phyloP scores from a whole-genome alignment of 2,797 vertebrate genomes.

The Galago senegalensis region DNA sequence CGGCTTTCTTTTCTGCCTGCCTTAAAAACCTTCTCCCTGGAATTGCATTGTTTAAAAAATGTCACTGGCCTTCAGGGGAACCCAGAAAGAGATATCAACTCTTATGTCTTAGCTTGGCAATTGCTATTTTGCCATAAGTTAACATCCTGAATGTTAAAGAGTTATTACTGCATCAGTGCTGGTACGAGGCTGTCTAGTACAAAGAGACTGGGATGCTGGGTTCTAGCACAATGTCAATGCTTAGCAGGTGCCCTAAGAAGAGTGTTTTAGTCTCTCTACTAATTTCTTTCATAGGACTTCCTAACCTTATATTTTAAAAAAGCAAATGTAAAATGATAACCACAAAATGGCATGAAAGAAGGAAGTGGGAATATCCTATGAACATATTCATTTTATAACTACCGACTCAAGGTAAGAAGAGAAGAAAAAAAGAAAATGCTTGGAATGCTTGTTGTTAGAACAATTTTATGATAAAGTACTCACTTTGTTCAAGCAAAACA shows the following conservation, averaged over 20 bases:
- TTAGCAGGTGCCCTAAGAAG: neutral
- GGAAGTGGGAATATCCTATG: neutral
- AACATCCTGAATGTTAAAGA: slow-evolving; percentile 13
- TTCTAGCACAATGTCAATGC: neutral
- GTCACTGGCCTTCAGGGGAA: neutral
- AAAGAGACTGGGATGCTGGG: neutral
- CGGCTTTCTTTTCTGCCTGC: neutral
- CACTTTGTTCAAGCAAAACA: slow-evolving; percentile 70
- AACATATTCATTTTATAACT: neutral
- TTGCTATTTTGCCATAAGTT: slow-evolving; percentile 47
- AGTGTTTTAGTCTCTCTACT: neutral
- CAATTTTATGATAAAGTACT: slow-evolving; percentile 64
- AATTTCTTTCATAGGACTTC: slow-evolving; percentile 23
- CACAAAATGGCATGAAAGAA: slow-evolving; percentile 14
- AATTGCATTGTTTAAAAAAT: slow-evolving; percentile 17
- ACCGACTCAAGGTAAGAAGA: neutral
- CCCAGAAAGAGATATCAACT: neutral
- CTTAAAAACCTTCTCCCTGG: neutral
- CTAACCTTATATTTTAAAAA: slow-evolving; percentile 42
- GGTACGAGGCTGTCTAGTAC: neutral
- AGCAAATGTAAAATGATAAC: slow-evolving; percentile 21
- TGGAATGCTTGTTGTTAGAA: slow-evolving; percentile 26
- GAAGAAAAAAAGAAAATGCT: slow-evolving; percentile 45
- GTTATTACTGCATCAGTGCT: neutral
- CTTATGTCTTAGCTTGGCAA: neutral